These are phyloP conservation scores for Tragelaphus imberbis DNA, from an alignment of 2,113 vertebrate species.

Conservation along the genomic window DNA sequence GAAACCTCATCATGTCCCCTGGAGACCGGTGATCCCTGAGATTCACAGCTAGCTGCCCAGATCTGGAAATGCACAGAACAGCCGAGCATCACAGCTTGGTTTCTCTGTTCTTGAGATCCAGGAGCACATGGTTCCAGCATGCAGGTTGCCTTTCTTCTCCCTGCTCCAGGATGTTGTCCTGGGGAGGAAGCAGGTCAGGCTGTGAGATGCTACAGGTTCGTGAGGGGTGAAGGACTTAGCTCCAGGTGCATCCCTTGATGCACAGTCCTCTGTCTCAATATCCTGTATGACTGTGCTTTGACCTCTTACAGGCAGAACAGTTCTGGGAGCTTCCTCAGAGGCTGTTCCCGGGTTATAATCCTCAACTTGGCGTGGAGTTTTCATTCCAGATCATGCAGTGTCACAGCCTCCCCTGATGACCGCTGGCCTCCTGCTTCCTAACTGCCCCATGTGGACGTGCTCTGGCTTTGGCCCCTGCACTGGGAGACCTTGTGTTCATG, in stretches of 20 bases:
- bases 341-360: neutral
- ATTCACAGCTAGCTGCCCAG: neutral
- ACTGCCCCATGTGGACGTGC: neutral
- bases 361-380: neutral
- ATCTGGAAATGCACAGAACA: neutral
- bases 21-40: neutral
- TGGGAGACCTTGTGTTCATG: neutral
- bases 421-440: neutral
- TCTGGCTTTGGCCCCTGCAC: neutral
- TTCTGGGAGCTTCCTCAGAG: neutral
- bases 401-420: neutral
- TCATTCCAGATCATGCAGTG: neutral
- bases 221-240: neutral
- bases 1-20: neutral
- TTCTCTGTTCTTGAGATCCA: neutral
- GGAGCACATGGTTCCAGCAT: neutral
- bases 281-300: neutral
- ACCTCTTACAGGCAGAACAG: neutral
- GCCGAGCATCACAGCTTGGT: neutral
- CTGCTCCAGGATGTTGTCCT: neutral
- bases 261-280: neutral
- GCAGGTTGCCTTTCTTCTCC: neutral
- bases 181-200: neutral
- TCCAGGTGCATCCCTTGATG: neutral
- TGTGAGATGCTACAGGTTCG: neutral